Conservation (phyloP, 1,140 invertebrate genomes). For the Babylonia areolata region DNA sequence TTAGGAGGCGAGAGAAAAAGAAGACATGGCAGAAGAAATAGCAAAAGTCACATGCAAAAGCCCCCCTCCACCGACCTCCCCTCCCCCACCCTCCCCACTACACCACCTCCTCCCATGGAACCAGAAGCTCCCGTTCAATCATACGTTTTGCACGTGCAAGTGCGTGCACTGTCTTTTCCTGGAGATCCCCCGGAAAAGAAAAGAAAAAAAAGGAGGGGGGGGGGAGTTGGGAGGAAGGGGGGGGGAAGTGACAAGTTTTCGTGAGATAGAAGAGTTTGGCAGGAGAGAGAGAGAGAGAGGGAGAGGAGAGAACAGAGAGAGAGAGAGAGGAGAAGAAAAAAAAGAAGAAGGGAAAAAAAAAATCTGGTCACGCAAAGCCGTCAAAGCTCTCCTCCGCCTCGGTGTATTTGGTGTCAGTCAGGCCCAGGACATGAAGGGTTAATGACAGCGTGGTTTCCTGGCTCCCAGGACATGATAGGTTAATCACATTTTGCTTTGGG, state of each 20-base stretch:
- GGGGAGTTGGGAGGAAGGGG: too few relatives aligned
- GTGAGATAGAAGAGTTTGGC: not conserved
- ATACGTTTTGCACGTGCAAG: slow-evolving; percentile 8
- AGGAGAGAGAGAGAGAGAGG: not conserved
- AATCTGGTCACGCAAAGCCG: not conserved
- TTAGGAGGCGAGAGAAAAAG: too few relatives aligned
- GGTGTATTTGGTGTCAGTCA: not conserved
- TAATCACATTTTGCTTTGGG: not conserved
- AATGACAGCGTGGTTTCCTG: slow-evolving; percentile 5
- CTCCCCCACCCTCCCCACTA: too few relatives aligned
- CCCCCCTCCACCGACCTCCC: too few relatives aligned
- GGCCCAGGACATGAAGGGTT: not conserved
- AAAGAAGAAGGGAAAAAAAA: too few relatives aligned
- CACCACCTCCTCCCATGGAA: too few relatives aligned
- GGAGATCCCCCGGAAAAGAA: not conserved
- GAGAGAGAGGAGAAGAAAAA: not conserved
- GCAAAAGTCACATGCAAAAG: too few relatives aligned
- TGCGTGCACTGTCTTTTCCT: slow-evolving; percentile 1
- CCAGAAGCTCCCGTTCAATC: not conserved
- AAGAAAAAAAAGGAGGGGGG: too few relatives aligned
- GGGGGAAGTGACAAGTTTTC: slow-evolving; percentile 1
- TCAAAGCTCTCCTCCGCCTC: not conserved
- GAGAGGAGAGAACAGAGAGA: not conserved
- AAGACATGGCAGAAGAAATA: too few relatives aligned
- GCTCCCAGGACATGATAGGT: slow-evolving; percentile 11